Base-by-base conservation (phyloP, 2,797 vertebrate genomes). In the Mastacembelus armatus region DNA sequence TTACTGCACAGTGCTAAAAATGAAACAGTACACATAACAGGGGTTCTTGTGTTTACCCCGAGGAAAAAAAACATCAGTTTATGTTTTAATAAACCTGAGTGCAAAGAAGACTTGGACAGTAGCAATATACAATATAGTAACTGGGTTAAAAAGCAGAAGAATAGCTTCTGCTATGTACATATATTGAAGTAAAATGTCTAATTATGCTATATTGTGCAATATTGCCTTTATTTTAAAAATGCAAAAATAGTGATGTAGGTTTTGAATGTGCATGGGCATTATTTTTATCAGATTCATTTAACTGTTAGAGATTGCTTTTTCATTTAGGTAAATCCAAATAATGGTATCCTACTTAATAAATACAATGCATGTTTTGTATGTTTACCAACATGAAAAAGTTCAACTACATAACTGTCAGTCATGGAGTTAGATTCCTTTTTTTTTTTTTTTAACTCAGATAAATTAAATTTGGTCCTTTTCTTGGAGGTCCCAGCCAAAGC, bases 131-230 rank as follows among this genome's bases (percentile, higher is more conserved):
- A 68, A n/a, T 29, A 40, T 40, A 63, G 4, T 26, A 66, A 62
- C 66, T 57, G 14, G 29, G 39, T 27, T 68, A 19, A 73, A 59
- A 74, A 58, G 32, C 50, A 71, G 51, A 66, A 39, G 57, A 65
- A 35, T 72, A 51, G 39, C 68, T 64, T 35, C 52, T 79, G 60
- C 75, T 50, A 52, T 63, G 40, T 64, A 27, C 29, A 62, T 68
- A 67, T 40, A 21, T 66, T 70, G 78, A 45, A 55, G n/a, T 65
- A 66, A 80, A 45, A 71, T 72, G 49, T 74, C 71, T 43, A 48
- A 78, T 66, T 69, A 62, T 81, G 58, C 72, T 77, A 40, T 61
- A 63, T 59, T 84, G 89, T 92, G 88, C 87, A 89, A 87, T 88
- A 85, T 78, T 70, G 78, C 80, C 70, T 85, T 85, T 67, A 73